Base-by-base conservation (phyloP, 2,797 vertebrate species). In the Xyrichtys novacula region DNA sequence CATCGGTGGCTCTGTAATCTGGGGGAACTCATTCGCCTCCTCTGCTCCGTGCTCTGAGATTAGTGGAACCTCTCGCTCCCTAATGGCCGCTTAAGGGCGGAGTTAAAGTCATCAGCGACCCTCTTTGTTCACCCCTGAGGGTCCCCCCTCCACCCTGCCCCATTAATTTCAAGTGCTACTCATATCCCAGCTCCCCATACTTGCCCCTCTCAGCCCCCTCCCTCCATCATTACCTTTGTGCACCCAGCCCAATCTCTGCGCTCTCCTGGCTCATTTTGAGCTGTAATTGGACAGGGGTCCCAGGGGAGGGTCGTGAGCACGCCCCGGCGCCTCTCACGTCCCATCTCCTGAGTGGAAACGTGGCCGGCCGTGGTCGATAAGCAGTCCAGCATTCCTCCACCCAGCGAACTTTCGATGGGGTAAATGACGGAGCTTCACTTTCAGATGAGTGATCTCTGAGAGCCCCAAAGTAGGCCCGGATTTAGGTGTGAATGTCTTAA, bases 201-300 rank as follows among this genome's bases (percentile, higher is more conserved):
- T 77, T 61, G 76, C 81, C 71, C 74, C 80, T 75, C 71, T 57
- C 55, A 16, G 29, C 66, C 71, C 74, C 56, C 64, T 46, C 48
- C 58, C 38, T 72, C 83, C 68, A 65, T 84, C 79, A 67, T 80
- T 83, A 82, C 83, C 67, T 83, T 23, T 47, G 81, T 57, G 83
- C 65, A 62, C 83, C 81, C 82, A 77, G 79, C 84, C 84, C 91
- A 87, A 90, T 90, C 83, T 87, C 71, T 4, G 4, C 25, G 22
- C 79, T 85, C 89, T 84, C 84, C 68, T 26, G 82, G 62, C 86
- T 92, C 91, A 93, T 92, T 93, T 90, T 92, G 79, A 87, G 87
- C 86, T 88, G 90, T 93, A 93, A 93, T 93, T 93, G 89, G 88
- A 92, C 88, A 66, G 82, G 76, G 20, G 76, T 85, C 91, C 72